Evolutionary conservation across 1,140 invertebrate genomes (phyloP).

Genomic region (Papilio aristodemus): DNA sequence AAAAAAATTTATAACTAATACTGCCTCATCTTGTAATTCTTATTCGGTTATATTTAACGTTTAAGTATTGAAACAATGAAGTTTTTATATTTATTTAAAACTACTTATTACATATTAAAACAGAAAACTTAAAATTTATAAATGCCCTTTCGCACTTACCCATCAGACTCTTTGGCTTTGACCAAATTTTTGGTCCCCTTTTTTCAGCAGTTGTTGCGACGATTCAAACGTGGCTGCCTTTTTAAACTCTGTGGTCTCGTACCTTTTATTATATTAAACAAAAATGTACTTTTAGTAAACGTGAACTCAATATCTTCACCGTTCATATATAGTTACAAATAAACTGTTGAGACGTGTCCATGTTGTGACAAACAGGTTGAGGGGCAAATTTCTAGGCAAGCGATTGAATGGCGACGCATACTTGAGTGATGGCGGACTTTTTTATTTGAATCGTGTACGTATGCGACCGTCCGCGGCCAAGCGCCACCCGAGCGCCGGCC

Average conservation of each 20-base stretch:
- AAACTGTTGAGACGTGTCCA: slow-evolving; percentile 49
- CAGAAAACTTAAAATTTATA: too few species aligned
- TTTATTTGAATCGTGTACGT: slow-evolving; percentile 80
- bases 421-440: slow-evolving; percentile 78
- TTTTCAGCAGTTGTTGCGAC: too few species aligned
- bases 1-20: not conserved
- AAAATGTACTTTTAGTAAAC: slow-evolving; percentile 3
- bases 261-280: not conserved
- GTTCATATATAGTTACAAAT: slow-evolving; percentile 9
- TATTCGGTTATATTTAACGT: not conserved
- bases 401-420: slow-evolving; percentile 76
- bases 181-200: too few species aligned
- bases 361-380: slow-evolving; percentile 43
- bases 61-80: slow-evolving; percentile 25
- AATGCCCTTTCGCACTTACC: too few species aligned
- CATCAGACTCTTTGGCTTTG: too few species aligned
- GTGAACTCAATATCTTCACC: not conserved
- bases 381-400: slow-evolving; percentile 73
- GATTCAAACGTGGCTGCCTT: too few species aligned
- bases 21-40: not conserved
- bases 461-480: slow-evolving; percentile 59
- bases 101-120: slow-evolving; percentile 5
- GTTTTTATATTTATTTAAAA: not conserved
- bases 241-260: too few species aligned
- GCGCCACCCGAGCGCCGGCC: slow-evolving; percentile 33